Conservation (phyloP, 2,797 vertebrate species). For the Argentina silus region DNA sequence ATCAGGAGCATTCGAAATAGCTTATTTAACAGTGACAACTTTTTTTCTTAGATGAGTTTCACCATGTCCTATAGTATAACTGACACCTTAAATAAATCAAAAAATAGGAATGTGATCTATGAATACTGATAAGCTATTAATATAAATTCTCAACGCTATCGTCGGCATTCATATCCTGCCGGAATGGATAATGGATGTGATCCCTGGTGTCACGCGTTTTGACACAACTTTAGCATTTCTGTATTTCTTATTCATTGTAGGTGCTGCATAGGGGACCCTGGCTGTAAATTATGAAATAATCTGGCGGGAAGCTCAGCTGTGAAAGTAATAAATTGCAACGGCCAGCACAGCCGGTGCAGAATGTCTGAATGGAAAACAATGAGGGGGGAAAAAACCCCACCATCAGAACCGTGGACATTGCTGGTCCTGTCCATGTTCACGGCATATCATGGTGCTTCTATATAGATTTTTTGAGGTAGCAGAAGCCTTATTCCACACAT, state of each 20-base stretch:
- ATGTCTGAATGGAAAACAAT: not conserved
- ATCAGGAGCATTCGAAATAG: not conserved
- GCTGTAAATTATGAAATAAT: conserved; percentile 8
- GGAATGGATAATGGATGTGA: not conserved
- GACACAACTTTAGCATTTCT: conserved; percentile 16
- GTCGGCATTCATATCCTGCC: conserved; percentile 10
- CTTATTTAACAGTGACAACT: not conserved
- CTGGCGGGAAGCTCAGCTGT: not conserved
- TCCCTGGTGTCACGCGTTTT: conserved; percentile 7
- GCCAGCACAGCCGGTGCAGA: not conserved
- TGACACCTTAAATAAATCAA: conserved; percentile 24
- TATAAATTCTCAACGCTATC: not conserved
- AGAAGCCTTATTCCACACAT: not conserved
- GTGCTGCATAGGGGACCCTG: conserved; percentile 7
- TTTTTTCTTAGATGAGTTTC: conserved; percentile 4
- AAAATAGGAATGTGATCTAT: conserved; percentile 17
- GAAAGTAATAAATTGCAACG: not conserved
- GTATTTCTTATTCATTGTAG: conserved; percentile 18
- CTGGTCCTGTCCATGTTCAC: not conserved
- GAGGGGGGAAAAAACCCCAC: not conserved
- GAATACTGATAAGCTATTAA: conserved; percentile 17
- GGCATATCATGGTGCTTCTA: not conserved
- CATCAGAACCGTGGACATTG: not conserved
- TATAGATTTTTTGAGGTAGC: not conserved
- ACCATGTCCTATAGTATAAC: not conserved